Evolutionary conservation across 2,888 invertebrate species (phyloP).

Genomic region (Cryptus armator): DNA sequence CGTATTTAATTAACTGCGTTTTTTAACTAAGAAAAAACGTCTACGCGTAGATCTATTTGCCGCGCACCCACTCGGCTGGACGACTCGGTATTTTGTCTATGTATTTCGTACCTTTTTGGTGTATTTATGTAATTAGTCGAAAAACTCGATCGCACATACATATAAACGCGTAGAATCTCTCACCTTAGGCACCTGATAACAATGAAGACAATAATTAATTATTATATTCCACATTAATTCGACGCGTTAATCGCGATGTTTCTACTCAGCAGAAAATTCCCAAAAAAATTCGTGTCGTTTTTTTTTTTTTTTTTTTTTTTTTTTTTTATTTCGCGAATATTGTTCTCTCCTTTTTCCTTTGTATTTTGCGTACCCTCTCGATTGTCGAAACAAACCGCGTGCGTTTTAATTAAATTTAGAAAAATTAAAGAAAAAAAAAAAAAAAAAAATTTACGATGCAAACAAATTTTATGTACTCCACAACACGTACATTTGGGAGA

Average conservation of each 20-base stretch:
- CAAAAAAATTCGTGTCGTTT: constrained; percentile 24
- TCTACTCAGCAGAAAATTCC: constrained; percentile 5
- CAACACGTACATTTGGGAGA: constrained; percentile 45
- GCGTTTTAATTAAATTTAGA: constrained; percentile 24
- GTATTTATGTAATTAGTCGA: background rate
- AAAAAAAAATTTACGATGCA: background rate
- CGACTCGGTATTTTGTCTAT: constrained; percentile 17
- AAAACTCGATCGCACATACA: background rate
- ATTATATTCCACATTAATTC: constrained; percentile 46
- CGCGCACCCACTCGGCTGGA: constrained; percentile 54
- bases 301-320: constrained; percentile 21
- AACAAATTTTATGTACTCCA: constrained; percentile 31
- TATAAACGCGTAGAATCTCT: constrained; percentile 7
- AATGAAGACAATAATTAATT: constrained; percentile 59
- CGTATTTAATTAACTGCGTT: constrained; percentile 6
- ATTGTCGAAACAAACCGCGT: constrained; percentile 16
- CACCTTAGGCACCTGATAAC: constrained; percentile 32
- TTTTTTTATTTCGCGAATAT: background rate
- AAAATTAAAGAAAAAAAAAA: constrained; percentile 39
- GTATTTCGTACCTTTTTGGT: background rate
- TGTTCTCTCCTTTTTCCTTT: background rate
- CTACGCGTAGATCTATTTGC: constrained; percentile 40
- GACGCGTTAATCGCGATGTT: constrained; percentile 17
- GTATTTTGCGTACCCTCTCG: constrained; percentile 12
- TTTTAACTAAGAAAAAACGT: background rate